Evolutionary conservation across 1,140 invertebrate genomes (phyloP).

Genomic region (Arion vulgaris): DNA sequence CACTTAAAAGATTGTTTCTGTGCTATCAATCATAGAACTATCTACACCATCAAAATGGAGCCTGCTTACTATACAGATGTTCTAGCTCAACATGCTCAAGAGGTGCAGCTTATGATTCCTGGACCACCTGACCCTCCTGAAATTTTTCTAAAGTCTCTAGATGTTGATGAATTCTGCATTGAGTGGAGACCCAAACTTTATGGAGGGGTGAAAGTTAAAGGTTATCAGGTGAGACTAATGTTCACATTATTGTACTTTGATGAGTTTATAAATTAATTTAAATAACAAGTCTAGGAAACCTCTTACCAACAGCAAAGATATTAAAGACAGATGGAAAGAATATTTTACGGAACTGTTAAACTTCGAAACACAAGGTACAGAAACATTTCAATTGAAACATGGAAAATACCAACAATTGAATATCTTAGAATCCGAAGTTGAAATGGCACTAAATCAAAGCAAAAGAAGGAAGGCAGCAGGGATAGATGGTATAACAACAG

Average conservation of each 20-base stretch:
- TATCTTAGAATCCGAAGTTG: no score
- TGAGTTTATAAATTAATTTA: no score
- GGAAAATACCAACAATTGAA: no score
- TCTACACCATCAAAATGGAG: constrained; percentile 68
- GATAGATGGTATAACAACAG: no score
- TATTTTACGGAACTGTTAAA: no score
- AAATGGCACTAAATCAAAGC: no score
- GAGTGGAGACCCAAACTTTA: constrained; percentile 71
- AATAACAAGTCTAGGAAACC: no score
- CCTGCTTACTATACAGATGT: constrained; percentile 62
- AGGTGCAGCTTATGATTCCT: constrained; percentile 69
- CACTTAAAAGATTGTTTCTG: neutral
- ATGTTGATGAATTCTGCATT: constrained; percentile 68
- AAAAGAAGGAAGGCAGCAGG: no score
- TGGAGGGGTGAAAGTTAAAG: constrained; percentile 67
- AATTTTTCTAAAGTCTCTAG: constrained; percentile 67
- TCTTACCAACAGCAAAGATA: no score
- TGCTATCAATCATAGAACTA: constrained; percentile 53
- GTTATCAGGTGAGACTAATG: constrained; percentile 66
- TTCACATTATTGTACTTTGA: neutral
- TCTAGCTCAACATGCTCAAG: constrained; percentile 56
- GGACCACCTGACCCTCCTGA: constrained; percentile 70
- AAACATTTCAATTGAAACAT: no score
- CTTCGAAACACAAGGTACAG: no score
- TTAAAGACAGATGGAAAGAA: no score